A percentile compares a stretch with the other conserved stretches of the same genome.
These are phyloP conservation scores for Didymodactylos carnosus DNA, from an alignment of 2,888 invertebrate species.

Conservation along the genomic window DNA sequence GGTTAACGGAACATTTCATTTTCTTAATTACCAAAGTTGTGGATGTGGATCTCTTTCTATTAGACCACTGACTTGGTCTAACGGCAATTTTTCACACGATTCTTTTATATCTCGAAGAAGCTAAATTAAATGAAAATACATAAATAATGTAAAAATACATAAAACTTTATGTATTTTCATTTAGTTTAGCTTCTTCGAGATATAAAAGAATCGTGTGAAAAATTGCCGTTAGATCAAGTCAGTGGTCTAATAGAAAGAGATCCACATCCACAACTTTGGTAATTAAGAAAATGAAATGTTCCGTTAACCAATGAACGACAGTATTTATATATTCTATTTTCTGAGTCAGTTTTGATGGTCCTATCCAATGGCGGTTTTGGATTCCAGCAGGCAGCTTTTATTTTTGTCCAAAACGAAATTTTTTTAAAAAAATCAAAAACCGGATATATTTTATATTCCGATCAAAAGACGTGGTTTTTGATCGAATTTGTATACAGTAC, in stretches of 20 bases:
- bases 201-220: slow-evolving; percentile 67
- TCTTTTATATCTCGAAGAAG: slow-evolving; percentile 75
- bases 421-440: no score
- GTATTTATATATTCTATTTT: no score
- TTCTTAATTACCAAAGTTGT: slow-evolving; percentile 54
- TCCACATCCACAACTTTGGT: slow-evolving; percentile 84
- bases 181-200: slow-evolving; percentile 53
- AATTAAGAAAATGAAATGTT: slow-evolving; percentile 18
- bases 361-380: no score
- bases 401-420: no score
- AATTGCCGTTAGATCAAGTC: slow-evolving; percentile 75
- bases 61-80: slow-evolving; percentile 75
- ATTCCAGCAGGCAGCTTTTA: no score
- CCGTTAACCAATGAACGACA: no score
- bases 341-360: no score
- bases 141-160: neutral
- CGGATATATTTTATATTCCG: no score
- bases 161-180: neutral
- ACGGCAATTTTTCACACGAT: slow-evolving; percentile 68
- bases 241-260: slow-evolving; percentile 86
- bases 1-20: no score
- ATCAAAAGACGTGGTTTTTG: no score
- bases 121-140: slow-evolving; percentile 20
- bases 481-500: no score
- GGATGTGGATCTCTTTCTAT: slow-evolving; percentile 94